These are phyloP conservation scores for Quadroppia sp. DNA, from an alignment of 2,888 invertebrate species.

Conservation along the genomic window DNA sequence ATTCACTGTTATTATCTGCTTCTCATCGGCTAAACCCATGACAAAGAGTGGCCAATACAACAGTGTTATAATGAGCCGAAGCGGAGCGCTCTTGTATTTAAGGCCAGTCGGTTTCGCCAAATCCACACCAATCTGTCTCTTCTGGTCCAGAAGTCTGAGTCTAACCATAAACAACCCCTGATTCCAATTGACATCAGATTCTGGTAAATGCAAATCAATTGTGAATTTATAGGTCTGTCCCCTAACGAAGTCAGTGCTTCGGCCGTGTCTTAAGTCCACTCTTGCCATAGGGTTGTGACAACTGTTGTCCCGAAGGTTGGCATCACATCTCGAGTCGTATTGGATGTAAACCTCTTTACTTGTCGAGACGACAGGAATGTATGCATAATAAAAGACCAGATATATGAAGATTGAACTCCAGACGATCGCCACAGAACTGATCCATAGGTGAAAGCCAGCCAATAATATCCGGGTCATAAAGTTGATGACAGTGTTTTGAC, in stretches of 20 bases:
- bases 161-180: constrained; percentile 45
- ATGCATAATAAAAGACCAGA: constrained; percentile 39
- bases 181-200: constrained; percentile 43
- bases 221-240: constrained; percentile 43
- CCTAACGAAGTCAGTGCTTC: constrained; percentile 15
- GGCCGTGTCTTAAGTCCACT: constrained; percentile 11
- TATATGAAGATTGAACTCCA: constrained; percentile 41
- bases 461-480: background rate
- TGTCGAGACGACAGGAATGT: constrained; percentile 30
- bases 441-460: background rate
- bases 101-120: constrained; percentile 40
- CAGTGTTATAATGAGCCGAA: constrained; percentile 22
- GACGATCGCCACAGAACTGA: constrained; percentile 20
- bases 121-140: background rate
- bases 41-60: constrained; percentile 41
- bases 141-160: constrained; percentile 37
- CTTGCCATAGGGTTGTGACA: constrained; percentile 34
- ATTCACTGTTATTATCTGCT: constrained; percentile 30
- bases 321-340: constrained; percentile 39
- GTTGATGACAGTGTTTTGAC: background rate
- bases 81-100: constrained; percentile 38
- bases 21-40: constrained; percentile 35
- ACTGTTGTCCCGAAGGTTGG: background rate
- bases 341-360: constrained; percentile 38
- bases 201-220: constrained; percentile 41